phyloP scores from a whole-genome alignment of 2,797 vertebrate genomes.

The Erithacus rubecula region DNA sequence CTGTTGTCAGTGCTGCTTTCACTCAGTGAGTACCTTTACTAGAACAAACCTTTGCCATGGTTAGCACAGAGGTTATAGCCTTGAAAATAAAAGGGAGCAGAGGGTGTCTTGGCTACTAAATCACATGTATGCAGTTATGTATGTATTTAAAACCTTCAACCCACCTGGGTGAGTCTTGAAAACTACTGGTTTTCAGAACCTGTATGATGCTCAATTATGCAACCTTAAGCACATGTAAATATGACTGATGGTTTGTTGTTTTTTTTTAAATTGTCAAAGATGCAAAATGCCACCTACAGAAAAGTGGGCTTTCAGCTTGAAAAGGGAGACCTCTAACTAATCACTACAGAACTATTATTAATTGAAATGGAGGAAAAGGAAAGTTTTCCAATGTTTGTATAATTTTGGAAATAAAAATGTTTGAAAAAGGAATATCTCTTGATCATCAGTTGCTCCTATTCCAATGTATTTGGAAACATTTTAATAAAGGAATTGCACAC shows the following conservation, averaged over 20 bases:
- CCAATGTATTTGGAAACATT: constrained; percentile 83
- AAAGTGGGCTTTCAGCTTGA: constrained; percentile 70
- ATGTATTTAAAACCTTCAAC: constrained; percentile 31
- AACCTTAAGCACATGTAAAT: constrained; percentile 87
- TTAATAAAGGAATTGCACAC: constrained; percentile 89
- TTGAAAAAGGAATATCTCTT: constrained; percentile 77
- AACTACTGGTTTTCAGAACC: constrained; percentile 58
- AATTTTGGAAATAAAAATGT: constrained; percentile 77
- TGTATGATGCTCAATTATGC: constrained; percentile 63
- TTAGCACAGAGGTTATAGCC: constrained; percentile 30
- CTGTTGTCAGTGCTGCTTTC: constrained; percentile 26
- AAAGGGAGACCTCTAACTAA: constrained; percentile 74
- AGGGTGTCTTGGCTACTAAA: constrained; percentile 43
- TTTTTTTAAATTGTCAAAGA: constrained; percentile 63
- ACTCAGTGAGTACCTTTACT: constrained; percentile 32
- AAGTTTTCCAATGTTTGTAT: constrained; percentile 71
- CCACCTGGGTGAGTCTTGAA: constrained; percentile 63
- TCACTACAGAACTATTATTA: constrained; percentile 72
- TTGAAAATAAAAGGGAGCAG: constrained; percentile 29
- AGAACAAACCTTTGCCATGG: neutral
- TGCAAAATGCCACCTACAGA: constrained; percentile 59
- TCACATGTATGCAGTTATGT: constrained; percentile 35
- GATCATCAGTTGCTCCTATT: constrained; percentile 64
- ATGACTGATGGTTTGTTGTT: constrained; percentile 63
- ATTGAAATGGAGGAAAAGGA: constrained; percentile 33